Conservation (phyloP, 2,113 vertebrate genomes). For the Clarias batrachus region DNA sequence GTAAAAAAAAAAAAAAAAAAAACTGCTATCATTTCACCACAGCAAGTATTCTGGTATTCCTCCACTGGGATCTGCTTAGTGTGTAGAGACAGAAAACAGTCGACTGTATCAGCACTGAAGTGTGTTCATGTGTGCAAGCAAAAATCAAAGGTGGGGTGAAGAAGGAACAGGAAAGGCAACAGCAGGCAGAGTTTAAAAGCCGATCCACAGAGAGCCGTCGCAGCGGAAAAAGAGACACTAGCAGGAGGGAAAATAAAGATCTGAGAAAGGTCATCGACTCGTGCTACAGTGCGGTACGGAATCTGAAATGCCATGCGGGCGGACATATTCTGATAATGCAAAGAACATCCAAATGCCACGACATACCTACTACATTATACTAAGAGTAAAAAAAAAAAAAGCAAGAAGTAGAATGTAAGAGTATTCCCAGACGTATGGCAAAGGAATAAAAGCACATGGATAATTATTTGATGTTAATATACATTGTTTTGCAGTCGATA, state of each 20-base stretch:
- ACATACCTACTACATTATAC: neutral
- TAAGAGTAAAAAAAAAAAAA: too few species aligned
- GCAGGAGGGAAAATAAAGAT: slow-evolving; percentile 17
- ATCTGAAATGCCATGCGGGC: slow-evolving; percentile 17
- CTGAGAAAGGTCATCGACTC: slow-evolving; percentile 25
- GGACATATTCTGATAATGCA: neutral
- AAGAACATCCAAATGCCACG: slow-evolving; percentile 26
- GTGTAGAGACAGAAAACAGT: neutral
- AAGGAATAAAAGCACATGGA: neutral
- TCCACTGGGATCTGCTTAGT: neutral
- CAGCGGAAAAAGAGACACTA: neutral
- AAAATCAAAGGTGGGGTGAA: neutral
- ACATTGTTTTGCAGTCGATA: neutral
- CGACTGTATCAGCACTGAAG: neutral
- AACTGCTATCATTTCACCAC: too few species aligned
- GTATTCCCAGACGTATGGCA: neutral
- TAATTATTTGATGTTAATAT: neutral
- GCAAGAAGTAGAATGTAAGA: neutral
- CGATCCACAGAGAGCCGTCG: neutral
- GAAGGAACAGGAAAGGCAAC: neutral
- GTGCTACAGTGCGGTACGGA: neutral
- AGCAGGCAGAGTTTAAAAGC: neutral
- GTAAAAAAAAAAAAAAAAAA: too few species aligned
- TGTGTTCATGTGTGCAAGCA: neutral
- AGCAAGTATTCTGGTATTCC: neutral